Conservation (phyloP, 2,797 vertebrate species). For the Parotocinclus haroldoi region DNA sequence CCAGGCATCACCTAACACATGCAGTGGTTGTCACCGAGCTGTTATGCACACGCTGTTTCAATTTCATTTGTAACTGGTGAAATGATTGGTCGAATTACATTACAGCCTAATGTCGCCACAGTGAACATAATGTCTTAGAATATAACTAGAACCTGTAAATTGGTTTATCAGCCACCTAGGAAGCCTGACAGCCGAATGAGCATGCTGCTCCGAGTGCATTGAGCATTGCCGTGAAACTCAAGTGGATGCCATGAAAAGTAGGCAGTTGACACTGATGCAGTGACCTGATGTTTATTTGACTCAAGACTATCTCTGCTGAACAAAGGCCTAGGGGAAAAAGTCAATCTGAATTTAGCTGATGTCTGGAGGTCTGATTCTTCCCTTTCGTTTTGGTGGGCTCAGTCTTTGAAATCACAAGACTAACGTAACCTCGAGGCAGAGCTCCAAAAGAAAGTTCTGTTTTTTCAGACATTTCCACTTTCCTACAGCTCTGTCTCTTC, state of each 20-base stretch:
- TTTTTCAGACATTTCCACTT: slow-evolving; percentile 35
- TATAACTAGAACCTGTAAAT: slow-evolving; percentile 10
- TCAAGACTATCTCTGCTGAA: slow-evolving; percentile 22
- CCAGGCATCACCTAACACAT: slow-evolving; percentile 11
- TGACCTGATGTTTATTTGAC: slow-evolving; percentile 56
- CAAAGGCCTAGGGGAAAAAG: slow-evolving; percentile 45
- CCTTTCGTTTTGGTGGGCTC: slow-evolving; percentile 28
- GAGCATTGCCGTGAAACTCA: slow-evolving; percentile 38
- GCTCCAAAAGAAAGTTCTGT: slow-evolving; percentile 27
- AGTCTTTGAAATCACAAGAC: slow-evolving; percentile 45
- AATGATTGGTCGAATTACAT: slow-evolving; percentile 23
- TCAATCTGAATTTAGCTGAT: slow-evolving; percentile 51
- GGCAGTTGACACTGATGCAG: slow-evolving; percentile 46
- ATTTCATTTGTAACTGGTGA: slow-evolving; percentile 16
- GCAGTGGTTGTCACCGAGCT: slow-evolving; percentile 14
- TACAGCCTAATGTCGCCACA: background rate
- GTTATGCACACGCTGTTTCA: slow-evolving; percentile 23
- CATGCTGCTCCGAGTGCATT: slow-evolving; percentile 17
- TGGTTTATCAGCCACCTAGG: slow-evolving; percentile 19
- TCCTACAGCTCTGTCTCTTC: background rate
- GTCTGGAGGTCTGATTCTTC: slow-evolving; percentile 39
- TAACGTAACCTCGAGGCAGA: slow-evolving; percentile 39
- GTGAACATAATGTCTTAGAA: background rate
- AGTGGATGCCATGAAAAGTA: slow-evolving; percentile 42
- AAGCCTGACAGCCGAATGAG: slow-evolving; percentile 16